phyloP scores from a whole-genome alignment of 2,797 vertebrate species.

The Oreochromis grahami region DNA sequence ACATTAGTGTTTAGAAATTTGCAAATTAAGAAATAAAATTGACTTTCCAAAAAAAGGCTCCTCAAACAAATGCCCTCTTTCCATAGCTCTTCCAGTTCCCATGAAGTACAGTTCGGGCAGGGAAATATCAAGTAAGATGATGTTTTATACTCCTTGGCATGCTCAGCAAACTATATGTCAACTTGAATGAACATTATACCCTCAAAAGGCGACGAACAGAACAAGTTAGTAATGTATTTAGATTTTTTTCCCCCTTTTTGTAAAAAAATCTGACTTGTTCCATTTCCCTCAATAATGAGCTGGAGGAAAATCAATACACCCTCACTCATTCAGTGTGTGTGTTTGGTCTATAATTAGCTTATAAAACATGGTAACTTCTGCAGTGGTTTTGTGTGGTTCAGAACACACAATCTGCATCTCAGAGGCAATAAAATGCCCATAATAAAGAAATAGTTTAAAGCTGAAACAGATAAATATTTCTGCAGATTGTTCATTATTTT shows the following conservation, averaged over 20 bases:
- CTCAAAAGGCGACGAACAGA: constrained; percentile 34
- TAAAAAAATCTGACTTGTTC: constrained; percentile 26
- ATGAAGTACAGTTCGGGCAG: background rate
- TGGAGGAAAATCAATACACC: constrained; percentile 41
- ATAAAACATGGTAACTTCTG: constrained; percentile 39
- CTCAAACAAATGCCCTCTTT: constrained; percentile 21
- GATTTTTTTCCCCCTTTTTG: background rate
- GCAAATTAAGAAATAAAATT: background rate
- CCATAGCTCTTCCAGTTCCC: background rate
- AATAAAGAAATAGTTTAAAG: constrained; percentile 29
- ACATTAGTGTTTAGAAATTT: background rate
- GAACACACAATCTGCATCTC: constrained; percentile 22
- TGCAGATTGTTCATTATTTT: constrained; percentile 41
- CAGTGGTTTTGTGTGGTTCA: constrained; percentile 25
- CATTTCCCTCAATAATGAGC: constrained; percentile 35
- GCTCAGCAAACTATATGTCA: constrained; percentile 46
- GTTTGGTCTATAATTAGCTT: constrained; percentile 39
- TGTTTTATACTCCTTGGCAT: constrained; percentile 15
- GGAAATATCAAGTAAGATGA: constrained; percentile 18
- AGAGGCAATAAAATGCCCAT: constrained; percentile 28
- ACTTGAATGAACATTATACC: constrained; percentile 43
- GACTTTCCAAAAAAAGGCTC: background rate
- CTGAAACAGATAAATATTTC: constrained; percentile 52
- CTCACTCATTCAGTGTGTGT: constrained; percentile 3
- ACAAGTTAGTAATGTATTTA: constrained; percentile 7